Evolutionary conservation across 37 sponge, comb jelly and placozoan genomes (phyloP).

Genomic region (Halisarca cf. caerulea): DNA sequence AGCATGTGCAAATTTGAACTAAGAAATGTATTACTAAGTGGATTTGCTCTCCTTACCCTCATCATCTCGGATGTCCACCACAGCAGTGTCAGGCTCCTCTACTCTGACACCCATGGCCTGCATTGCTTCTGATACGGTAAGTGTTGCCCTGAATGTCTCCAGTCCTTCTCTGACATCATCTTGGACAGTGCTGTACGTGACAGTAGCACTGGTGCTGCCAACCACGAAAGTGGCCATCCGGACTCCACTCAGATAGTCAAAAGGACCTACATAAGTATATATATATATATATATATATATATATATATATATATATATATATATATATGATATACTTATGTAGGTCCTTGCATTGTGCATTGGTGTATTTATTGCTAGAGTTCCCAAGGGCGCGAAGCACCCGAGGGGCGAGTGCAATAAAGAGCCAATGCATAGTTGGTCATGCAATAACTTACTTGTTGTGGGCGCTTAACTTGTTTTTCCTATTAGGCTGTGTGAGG

Average conservation of each 20-base stretch:
- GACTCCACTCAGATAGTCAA: neutral
- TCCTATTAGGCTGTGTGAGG: too few species aligned
- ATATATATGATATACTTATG: too few species aligned
- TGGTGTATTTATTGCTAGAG: too few species aligned
- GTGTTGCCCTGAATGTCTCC: neutral
- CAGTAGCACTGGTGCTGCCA: neutral
- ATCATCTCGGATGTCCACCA: neutral
- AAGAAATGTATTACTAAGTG: too few species aligned
- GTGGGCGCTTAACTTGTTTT: too few species aligned
- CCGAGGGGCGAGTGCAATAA: too few species aligned
- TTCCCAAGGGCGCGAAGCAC: neutral
- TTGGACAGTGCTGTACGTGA: neutral
- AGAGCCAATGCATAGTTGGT: too few species aligned
- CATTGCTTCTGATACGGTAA: neutral
- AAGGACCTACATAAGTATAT: constrained; percentile 13
- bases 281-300: too few species aligned
- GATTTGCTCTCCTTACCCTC: neutral
- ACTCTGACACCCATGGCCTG: neutral
- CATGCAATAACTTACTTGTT: too few species aligned
- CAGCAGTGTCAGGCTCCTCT: neutral
- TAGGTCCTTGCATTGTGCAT: too few species aligned
- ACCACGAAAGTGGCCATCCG: neutral
- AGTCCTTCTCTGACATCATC: neutral
- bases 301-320: too few species aligned
- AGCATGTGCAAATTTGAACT: too few species aligned